Base-by-base conservation (phyloP, 2,113 vertebrate species). In the Sorex araneus region DNA sequence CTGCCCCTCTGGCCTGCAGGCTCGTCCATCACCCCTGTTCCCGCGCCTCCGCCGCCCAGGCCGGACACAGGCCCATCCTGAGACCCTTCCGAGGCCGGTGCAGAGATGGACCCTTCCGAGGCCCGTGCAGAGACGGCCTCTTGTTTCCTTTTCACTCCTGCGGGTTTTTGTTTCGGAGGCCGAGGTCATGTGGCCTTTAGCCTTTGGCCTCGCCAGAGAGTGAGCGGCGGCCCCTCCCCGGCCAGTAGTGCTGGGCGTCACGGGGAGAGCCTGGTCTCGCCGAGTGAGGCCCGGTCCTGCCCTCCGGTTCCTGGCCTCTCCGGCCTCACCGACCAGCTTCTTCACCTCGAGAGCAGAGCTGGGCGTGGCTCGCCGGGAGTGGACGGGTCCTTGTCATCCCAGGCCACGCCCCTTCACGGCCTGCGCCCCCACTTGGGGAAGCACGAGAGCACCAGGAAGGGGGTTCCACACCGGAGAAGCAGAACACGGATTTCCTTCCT, bases 141-240 rank as follows among this genome's bases (percentile, higher is more conserved):
- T 67, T 95, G 89, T 94, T 95, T 97, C 90, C 75, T 90, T 97
- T 96, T 95, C 74, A 91, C 95, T 95, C 84, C 87, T 95, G 84
- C 71, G 74, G 91, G 71, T 89, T 95, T 96, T 96, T 90, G 94
- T 87, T 89, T 92, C 94, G 93, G 77, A 91, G 32, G 13, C 50
- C 81, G 89, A 94, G 90, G 93, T 89, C 93, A 57, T 84, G 81
- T 67, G 91, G 91, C 95, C 96, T 94, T 94, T 87, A 77, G 76
- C 70, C 84, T 87, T 10, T 27, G 84, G 87, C 73, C 60, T 13
- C 75, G 81, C 81, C 27, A 67, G 86, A 91, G 89, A 94, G 93
- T 91, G 95, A 96, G 94, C 87, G 92, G 70, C 23, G 84, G 94
- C 82, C 84, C 91, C 45, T 90, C 92, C 77, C 91, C 96, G 11